Evolutionary conservation across 2,888 invertebrate species (phyloP).

Genomic region (Lacanobia oleracea): DNA sequence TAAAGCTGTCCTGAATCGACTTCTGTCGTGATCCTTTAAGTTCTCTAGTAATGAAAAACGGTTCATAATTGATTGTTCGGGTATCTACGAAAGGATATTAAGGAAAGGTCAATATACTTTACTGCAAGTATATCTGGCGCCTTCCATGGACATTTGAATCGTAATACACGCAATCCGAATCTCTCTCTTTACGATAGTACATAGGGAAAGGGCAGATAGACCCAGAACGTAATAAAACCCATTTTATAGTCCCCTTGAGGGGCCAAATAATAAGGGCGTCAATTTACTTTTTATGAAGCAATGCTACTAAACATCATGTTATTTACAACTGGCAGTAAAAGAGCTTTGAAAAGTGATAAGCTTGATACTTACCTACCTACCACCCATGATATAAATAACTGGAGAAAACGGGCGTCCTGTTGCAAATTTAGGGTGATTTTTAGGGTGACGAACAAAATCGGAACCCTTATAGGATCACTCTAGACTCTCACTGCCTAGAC

Average conservation of each 20-base stretch:
- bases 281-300: conserved; percentile 55
- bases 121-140: too few species aligned
- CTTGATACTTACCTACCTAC: background rate
- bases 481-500: too few species aligned
- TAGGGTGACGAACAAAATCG: too few species aligned
- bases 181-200: conserved; percentile 41
- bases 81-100: too few species aligned
- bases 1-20: too few species aligned
- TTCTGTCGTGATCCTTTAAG: too few species aligned
- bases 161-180: conserved; percentile 19
- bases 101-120: too few species aligned
- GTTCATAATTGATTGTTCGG: too few species aligned
- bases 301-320: conserved; percentile 51
- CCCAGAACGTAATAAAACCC: conserved; percentile 51
- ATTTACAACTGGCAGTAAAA: conserved; percentile 37
- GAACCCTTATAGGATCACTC: too few species aligned
- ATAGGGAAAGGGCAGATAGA: conserved; percentile 26
- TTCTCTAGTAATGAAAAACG: too few species aligned
- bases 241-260: conserved; percentile 50
- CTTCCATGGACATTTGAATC: conserved; percentile 2
- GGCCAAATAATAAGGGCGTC: conserved; percentile 58
- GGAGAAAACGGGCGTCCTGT: background rate
- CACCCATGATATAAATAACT: background rate
- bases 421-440: too few species aligned
- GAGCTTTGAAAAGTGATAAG: conserved; percentile 37